Evolutionary conservation across 2,888 invertebrate genomes (phyloP).

Genomic region (Neocrepidodera transversa): DNA sequence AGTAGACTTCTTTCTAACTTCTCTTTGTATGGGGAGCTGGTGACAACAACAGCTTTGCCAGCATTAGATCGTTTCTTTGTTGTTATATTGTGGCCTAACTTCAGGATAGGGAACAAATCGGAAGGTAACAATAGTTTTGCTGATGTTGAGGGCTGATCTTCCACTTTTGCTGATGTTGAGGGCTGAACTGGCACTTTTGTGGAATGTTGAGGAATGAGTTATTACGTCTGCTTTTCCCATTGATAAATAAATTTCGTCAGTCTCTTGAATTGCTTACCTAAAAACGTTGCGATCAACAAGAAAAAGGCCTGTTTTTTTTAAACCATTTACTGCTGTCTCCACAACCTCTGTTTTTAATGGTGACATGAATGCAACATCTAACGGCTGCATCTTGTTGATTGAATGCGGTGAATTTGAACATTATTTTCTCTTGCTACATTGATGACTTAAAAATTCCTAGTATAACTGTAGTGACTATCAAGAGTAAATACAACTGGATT

Average conservation of each 20-base stretch:
- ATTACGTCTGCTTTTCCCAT: neutral
- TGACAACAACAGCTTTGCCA: neutral
- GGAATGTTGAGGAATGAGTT: neutral
- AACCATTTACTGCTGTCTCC: neutral
- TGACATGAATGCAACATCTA: neutral
- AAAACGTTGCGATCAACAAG: neutral
- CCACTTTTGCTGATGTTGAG: no score
- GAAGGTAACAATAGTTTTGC: neutral
- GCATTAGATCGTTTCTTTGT: neutral
- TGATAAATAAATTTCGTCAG: neutral
- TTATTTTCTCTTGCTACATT: neutral
- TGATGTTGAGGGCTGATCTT: neutral
- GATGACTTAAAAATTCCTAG: neutral
- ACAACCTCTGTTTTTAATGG: neutral
- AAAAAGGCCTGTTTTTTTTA: neutral
- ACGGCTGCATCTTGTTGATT: neutral
- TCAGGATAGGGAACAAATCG: neutral
- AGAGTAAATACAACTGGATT: neutral
- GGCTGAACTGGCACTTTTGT: no score
- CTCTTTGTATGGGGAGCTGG: neutral
- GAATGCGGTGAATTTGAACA: neutral
- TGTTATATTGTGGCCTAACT: neutral
- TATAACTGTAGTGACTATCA: neutral
- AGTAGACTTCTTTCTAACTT: neutral
- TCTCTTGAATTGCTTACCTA: neutral